Evolutionary conservation across 1,140 invertebrate species (phyloP).

Genomic region (Samia ricini): DNA sequence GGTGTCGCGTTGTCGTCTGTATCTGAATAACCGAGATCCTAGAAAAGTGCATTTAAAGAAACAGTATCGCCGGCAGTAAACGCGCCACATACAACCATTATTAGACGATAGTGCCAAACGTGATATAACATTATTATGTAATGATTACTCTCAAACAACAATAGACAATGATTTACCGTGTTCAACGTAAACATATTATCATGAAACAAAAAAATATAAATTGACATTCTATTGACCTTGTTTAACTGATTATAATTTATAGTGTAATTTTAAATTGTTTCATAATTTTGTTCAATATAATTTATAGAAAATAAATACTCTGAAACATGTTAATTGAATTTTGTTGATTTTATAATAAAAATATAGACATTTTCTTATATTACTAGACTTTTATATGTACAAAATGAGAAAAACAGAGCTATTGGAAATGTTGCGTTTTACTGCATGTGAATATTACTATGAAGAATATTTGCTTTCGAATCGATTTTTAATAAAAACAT

Average conservation of each 20-base stretch:
- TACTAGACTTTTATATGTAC: conserved; percentile 8
- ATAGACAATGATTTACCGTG: background rate
- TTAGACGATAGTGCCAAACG: conserved; percentile 34
- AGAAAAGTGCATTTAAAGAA: conserved; percentile 60
- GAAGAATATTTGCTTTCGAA: conserved; percentile 70
- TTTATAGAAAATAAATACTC: conserved; percentile 4
- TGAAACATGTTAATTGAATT: conserved; percentile 11
- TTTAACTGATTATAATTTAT: background rate
- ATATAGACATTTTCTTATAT: conserved; percentile 8
- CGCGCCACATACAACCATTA: conserved; percentile 27
- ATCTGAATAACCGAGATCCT: conserved; percentile 41
- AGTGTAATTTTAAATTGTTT: conserved; percentile 3
- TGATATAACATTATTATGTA: no score
- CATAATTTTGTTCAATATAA: background rate
- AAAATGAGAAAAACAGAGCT: conserved; percentile 14
- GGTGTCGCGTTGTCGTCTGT: conserved; percentile 34
- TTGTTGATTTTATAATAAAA: conserved; percentile 1
- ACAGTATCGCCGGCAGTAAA: conserved; percentile 49
- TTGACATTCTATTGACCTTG: background rate
- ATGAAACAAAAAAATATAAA: background rate
- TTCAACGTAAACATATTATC: background rate
- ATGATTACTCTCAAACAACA: background rate
- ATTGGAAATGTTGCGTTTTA: conserved; percentile 51
- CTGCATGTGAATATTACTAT: conserved; percentile 58
- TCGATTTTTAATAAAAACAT: conserved; percentile 69